Evolutionary conservation across 1,140 invertebrate genomes (phyloP).

Genomic region (Danaus melanippus): DNA sequence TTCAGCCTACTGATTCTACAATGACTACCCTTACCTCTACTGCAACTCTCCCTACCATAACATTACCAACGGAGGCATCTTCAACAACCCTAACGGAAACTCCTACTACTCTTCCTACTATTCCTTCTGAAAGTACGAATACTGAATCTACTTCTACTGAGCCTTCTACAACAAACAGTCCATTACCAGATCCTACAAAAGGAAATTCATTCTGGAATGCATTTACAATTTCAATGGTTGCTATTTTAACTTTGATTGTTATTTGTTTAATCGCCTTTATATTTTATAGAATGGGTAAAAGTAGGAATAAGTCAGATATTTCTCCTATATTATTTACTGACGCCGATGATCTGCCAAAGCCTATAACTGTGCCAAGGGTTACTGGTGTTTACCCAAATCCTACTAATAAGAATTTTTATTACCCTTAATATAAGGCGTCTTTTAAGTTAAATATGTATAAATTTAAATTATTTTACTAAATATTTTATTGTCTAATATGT

Average conservation of each 20-base stretch:
- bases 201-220: constrained; percentile 13
- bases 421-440: too few species aligned
- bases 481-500: too few species aligned
- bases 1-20: too few species aligned
- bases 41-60: background rate
- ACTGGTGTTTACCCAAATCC: constrained; percentile 11
- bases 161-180: background rate
- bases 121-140: constrained; percentile 1
- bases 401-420: background rate
- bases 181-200: background rate
- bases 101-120: background rate
- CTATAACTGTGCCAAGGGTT: constrained; percentile 14
- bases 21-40: too few species aligned
- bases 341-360: constrained; percentile 12
- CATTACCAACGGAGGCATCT: background rate
- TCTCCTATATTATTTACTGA: constrained; percentile 7
- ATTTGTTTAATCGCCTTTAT: constrained; percentile 5
- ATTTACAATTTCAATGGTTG: constrained; percentile 12
- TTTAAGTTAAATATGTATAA: too few species aligned
- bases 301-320: background rate
- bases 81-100: background rate
- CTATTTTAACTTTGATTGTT: constrained; percentile 6
- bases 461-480: too few species aligned
- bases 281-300: constrained; percentile 14
- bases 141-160: constrained; percentile 1